Conservation (phyloP, 35 echinoderm and acorn worm genomes). For the Acanthaster planci region DNA sequence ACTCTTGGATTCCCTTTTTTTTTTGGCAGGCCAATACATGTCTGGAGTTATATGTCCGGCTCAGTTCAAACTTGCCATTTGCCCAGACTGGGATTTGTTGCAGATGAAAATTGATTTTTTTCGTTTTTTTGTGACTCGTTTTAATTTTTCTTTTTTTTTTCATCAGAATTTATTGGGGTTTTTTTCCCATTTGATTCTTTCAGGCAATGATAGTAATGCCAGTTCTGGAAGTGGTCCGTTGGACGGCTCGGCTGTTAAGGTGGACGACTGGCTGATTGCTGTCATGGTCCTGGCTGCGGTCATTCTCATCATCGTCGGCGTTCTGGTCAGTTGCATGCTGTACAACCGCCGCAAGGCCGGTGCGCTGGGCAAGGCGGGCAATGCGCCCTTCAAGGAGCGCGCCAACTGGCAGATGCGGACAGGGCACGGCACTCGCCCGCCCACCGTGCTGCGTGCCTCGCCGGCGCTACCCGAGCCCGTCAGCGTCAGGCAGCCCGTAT, state of each 20-base stretch:
- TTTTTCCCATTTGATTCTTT: background rate
- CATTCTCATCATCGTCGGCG: constrained; percentile 42
- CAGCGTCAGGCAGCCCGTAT: background rate
- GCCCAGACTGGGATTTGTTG: too few species aligned
- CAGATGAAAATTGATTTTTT: too few species aligned
- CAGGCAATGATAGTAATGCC: background rate
- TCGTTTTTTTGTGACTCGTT: too few species aligned
- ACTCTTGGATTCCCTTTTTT: too few species aligned
- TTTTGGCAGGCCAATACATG: too few species aligned
- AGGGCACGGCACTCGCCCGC: background rate
- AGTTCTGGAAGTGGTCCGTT: background rate
- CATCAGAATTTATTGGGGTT: too few species aligned
- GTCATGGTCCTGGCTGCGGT: constrained; percentile 40
- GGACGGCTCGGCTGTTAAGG: background rate
- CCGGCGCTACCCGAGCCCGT: background rate
- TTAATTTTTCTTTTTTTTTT: too few species aligned
- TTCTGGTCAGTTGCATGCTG: constrained; percentile 37
- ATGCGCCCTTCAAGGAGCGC: constrained; percentile 3
- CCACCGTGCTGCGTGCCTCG: background rate
- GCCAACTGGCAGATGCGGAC: constrained; percentile 15
- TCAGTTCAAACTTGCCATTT: too few species aligned
- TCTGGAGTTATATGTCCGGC: too few species aligned
- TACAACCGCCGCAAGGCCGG: constrained; percentile 26
- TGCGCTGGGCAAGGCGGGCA: background rate
- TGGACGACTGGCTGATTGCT: constrained; percentile 46